Percentiles rank a stretch among this genome's conserved stretches.
phyloP scores from a whole-genome alignment of 2,888 invertebrate genomes.

The Drosophila ezoana region DNA sequence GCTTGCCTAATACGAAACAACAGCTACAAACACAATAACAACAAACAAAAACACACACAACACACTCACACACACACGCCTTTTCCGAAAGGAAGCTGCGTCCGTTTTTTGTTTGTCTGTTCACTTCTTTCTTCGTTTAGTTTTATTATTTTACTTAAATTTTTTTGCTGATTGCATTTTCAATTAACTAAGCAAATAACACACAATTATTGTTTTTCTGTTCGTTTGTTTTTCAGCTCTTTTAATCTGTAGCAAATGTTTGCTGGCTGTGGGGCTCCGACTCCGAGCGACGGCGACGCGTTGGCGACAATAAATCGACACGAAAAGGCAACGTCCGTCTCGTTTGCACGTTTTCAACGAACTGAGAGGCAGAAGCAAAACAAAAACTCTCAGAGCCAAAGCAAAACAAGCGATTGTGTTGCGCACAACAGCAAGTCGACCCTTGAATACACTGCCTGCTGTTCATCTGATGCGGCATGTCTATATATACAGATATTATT shows the following conservation, averaged over 20 bases:
- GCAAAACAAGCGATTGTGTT: constrained; percentile 25
- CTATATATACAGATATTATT: not conserved
- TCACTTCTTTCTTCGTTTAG: constrained; percentile 1
- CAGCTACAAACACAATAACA: constrained; percentile 62
- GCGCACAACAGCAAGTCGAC: not conserved
- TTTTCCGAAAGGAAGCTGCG: constrained; percentile 49
- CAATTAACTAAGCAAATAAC: constrained; percentile 45
- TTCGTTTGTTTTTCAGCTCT: constrained; percentile 30
- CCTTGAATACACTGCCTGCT: not conserved
- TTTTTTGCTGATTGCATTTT: constrained; percentile 22
- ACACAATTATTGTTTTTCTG: constrained; percentile 14
- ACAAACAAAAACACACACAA: constrained; percentile 40
- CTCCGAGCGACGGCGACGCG: constrained; percentile 65
- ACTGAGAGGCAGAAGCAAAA: constrained; percentile 43
- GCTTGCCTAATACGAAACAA: constrained; percentile 66
- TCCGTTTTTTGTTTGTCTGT: constrained; percentile 27
- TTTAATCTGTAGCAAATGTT: constrained; percentile 43
- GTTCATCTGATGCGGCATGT: not conserved
- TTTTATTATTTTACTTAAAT: constrained; percentile 10
- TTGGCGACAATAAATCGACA: constrained; percentile 42
- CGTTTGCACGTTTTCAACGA: constrained; percentile 54
- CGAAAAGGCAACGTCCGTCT: constrained; percentile 54
- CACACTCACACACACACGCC: constrained; percentile 13
- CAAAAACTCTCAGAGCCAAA: constrained; percentile 33
- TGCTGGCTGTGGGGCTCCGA: constrained; percentile 51